Evolutionary conservation across 2,797 vertebrate species (phyloP).

Genomic region (Emys orbicularis): DNA sequence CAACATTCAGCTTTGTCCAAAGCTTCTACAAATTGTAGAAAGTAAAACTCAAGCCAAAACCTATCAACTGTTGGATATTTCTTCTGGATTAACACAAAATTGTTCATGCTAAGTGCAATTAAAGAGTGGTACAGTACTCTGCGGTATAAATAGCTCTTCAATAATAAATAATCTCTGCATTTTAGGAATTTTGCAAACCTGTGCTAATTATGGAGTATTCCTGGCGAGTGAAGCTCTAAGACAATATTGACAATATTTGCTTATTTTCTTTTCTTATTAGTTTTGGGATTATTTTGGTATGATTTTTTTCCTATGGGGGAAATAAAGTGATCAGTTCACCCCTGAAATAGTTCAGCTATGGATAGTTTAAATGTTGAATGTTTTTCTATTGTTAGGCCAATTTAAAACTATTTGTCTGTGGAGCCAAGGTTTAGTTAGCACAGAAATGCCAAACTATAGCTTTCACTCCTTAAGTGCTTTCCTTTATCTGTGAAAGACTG

Average conservation of each 20-base stretch:
- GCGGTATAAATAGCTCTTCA: neutral
- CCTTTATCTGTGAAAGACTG: conserved; percentile 49
- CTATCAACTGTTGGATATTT: conserved; percentile 51
- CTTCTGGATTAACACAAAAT: conserved; percentile 7
- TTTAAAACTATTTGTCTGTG: conserved; percentile 26
- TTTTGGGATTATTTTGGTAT: neutral
- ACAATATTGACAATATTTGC: neutral
- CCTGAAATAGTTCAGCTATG: neutral
- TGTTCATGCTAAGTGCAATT: conserved; percentile 58
- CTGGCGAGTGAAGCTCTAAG: neutral
- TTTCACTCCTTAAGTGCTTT: conserved; percentile 48
- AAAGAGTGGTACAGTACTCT: conserved; percentile 7
- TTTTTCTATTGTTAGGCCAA: neutral
- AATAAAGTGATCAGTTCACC: conserved; percentile 16
- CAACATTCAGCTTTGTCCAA: conserved; percentile 29
- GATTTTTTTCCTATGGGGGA: conserved; percentile 5
- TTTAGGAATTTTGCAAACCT: conserved; percentile 38
- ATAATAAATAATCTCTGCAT: conserved; percentile 27
- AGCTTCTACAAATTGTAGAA: conserved; percentile 41
- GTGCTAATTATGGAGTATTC: neutral
- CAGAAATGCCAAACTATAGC: neutral
- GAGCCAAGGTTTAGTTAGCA: conserved; percentile 30
- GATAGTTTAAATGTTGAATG: conserved; percentile 16
- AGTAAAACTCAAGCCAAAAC: conserved; percentile 51
- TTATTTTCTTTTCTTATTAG: conserved; percentile 1